These are phyloP conservation scores for Petrocephalus sullivani DNA, from an alignment of 2,797 vertebrate species.

Conservation along the genomic window DNA sequence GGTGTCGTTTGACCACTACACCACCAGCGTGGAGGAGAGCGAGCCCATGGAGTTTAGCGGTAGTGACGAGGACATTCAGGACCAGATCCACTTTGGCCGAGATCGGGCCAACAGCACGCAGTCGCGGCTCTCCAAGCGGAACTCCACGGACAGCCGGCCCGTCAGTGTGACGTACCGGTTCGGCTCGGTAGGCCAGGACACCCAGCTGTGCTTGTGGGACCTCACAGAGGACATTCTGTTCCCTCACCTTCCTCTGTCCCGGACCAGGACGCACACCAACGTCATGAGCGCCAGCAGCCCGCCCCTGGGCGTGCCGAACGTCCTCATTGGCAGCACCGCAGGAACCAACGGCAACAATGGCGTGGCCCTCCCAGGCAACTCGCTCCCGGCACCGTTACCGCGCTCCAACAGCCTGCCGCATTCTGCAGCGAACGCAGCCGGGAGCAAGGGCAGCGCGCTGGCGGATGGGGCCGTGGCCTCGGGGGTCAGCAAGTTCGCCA, in stretches of 20 bases:
- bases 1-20: slow-evolving; percentile 91
- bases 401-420: slow-evolving; percentile 97
- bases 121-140: slow-evolving; percentile 89
- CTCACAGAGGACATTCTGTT: slow-evolving; percentile 97
- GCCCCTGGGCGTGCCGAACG: slow-evolving; percentile 58
- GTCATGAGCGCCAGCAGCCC: slow-evolving; percentile 92
- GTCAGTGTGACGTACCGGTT: slow-evolving; percentile 92
- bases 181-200: slow-evolving; percentile 96
- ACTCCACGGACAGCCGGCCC: slow-evolving; percentile 91
- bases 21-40: slow-evolving; percentile 88
- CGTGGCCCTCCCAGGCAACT: slow-evolving; percentile 68
- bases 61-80: slow-evolving; percentile 98
- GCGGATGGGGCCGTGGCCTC: slow-evolving; percentile 82
- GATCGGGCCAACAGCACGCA: slow-evolving; percentile 85
- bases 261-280: slow-evolving; percentile 93
- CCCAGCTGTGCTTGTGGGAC: slow-evolving; percentile 95
- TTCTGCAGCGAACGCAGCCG: slow-evolving; percentile 71
- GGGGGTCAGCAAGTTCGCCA: slow-evolving; percentile 91
- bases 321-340: slow-evolving; percentile 68
- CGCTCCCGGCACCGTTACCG: slow-evolving; percentile 77
- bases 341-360: slow-evolving; percentile 75
- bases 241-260: slow-evolving; percentile 88
- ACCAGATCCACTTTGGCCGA: slow-evolving; percentile 81
- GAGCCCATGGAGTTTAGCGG: slow-evolving; percentile 93
- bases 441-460: neutral